Conservation (phyloP, 1,140 invertebrate species). For the Lasaia peninsularis region DNA sequence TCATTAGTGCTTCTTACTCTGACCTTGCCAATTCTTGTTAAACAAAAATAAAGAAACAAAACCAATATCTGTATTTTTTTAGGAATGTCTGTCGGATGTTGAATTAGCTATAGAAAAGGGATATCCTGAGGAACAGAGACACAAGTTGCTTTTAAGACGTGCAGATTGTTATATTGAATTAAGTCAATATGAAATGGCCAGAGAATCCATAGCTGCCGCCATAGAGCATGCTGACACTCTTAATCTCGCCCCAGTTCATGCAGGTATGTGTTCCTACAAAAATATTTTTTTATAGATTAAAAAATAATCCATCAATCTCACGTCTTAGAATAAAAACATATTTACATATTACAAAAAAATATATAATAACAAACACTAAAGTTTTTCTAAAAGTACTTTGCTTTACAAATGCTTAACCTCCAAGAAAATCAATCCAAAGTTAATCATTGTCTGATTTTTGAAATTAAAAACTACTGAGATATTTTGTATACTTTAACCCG, state of each 20-base stretch:
- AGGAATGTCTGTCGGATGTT: slow-evolving; percentile 57
- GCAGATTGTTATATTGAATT: slow-evolving; percentile 57
- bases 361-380: too few species aligned
- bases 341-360: too few species aligned
- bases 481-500: too few species aligned
- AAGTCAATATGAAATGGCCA: slow-evolving; percentile 27
- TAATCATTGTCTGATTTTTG: too few species aligned
- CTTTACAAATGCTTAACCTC: too few species aligned
- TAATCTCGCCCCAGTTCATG: slow-evolving; percentile 24
- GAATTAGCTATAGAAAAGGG: slow-evolving; percentile 37
- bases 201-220: slow-evolving; percentile 33
- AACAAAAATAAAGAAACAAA: background rate
- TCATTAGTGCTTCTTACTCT: background rate
- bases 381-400: too few species aligned
- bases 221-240: slow-evolving; percentile 33
- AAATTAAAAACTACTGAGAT: too few species aligned
- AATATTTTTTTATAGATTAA: background rate
- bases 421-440: too few species aligned
- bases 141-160: slow-evolving; percentile 48
- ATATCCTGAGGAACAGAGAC: slow-evolving; percentile 44
- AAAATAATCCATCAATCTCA: too few species aligned
- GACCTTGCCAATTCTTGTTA: too few species aligned
- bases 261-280: slow-evolving; percentile 18
- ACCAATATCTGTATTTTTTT: background rate
- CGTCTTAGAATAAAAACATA: too few species aligned